These are phyloP conservation scores for Linyphia triangularis DNA, from an alignment of 2,888 invertebrate species.

Conservation along the genomic window DNA sequence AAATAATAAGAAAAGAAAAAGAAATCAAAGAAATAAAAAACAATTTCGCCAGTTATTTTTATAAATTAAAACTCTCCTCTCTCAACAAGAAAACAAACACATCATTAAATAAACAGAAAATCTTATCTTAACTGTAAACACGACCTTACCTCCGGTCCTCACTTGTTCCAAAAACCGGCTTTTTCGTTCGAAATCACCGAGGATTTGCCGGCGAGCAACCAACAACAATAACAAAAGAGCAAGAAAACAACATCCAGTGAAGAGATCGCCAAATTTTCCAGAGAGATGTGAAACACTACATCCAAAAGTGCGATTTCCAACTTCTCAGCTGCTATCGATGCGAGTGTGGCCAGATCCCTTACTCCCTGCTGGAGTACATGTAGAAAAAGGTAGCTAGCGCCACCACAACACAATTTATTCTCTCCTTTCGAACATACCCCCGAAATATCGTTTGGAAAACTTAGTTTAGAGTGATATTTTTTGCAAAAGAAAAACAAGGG, in stretches of 20 bases:
- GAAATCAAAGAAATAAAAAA: too few species aligned
- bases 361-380: constrained; percentile 51
- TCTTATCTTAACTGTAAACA: too few species aligned
- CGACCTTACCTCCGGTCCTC: too few species aligned
- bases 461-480: neutral
- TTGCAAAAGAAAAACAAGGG: neutral
- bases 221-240: too few species aligned
- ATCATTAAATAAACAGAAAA: too few species aligned
- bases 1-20: too few species aligned
- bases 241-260: neutral
- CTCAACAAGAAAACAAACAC: too few species aligned
- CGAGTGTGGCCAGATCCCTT: constrained; percentile 49
- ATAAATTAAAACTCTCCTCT: too few species aligned
- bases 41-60: too few species aligned
- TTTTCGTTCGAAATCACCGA: neutral
- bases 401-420: constrained; percentile 3
- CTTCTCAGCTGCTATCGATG: constrained; percentile 51
- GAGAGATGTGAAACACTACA: constrained; percentile 9
- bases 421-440: too few species aligned
- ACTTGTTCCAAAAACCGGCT: too few species aligned
- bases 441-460: neutral
- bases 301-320: neutral
- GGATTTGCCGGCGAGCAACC: neutral
- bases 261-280: neutral
- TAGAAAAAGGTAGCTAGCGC: constrained; percentile 43